Percentiles rank a stretch among this genome's conserved stretches.
phyloP scores from a whole-genome alignment of 2,113 vertebrate species.

The Corvus moneduloides region DNA sequence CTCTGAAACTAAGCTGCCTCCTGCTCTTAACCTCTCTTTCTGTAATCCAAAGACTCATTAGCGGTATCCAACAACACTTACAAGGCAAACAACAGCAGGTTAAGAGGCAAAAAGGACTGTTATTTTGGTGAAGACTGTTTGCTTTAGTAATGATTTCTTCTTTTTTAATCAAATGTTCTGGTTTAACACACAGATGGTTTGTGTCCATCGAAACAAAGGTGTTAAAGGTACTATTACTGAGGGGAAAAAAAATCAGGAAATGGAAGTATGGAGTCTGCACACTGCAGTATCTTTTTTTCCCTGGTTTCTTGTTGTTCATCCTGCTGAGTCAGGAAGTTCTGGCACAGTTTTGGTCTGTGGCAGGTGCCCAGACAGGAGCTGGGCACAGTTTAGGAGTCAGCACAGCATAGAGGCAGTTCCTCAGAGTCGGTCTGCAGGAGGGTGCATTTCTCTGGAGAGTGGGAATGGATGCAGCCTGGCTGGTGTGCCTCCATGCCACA shows the following conservation, averaged over 20 bases:
- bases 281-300: background rate
- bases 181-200: background rate
- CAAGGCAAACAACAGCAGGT: background rate
- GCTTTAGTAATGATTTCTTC: background rate
- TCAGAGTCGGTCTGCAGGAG: background rate
- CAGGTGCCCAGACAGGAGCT: background rate
- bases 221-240: background rate
- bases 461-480: background rate
- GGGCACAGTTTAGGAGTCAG: background rate
- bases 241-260: background rate
- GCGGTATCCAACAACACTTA: background rate
- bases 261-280: background rate
- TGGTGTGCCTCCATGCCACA: background rate
- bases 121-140: background rate
- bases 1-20: constrained; percentile 22
- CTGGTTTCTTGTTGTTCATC: background rate
- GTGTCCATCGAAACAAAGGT: background rate
- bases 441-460: background rate
- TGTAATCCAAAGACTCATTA: background rate
- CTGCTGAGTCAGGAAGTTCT: background rate
- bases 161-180: background rate
- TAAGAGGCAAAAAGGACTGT: background rate
- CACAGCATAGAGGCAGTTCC: background rate
- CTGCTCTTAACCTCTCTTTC: background rate
- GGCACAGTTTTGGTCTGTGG: background rate